Conservation (phyloP, 2,113 vertebrate species). For the Macaca mulatta region DNA sequence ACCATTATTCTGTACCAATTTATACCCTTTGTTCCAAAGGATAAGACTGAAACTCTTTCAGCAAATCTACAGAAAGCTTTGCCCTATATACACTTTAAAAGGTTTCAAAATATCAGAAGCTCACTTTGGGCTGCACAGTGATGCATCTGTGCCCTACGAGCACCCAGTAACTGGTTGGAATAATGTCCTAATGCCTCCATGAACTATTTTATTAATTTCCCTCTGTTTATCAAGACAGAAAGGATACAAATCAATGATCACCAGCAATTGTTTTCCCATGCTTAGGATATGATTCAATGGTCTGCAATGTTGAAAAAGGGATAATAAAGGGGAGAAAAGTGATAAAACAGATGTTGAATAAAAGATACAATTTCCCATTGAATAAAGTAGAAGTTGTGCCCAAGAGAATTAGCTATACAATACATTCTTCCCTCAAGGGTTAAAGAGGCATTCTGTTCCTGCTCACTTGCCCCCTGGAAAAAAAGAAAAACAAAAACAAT, state of each 20-base stretch:
- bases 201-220: conserved; percentile 59
- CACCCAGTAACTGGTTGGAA: conserved; percentile 28
- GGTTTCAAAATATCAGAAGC: conserved; percentile 55
- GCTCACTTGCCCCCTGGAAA: conserved; percentile 58
- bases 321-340: conserved; percentile 68
- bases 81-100: conserved; percentile 45
- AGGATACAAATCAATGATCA: conserved; percentile 65
- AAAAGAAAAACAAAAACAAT: not conserved
- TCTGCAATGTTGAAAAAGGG: conserved; percentile 68
- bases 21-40: conserved; percentile 34
- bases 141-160: not conserved
- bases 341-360: conserved; percentile 76
- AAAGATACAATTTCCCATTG: conserved; percentile 68
- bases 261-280: conserved; percentile 70
- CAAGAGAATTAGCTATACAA: conserved; percentile 46
- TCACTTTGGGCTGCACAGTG: not conserved
- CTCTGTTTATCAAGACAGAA: conserved; percentile 59
- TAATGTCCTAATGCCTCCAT: not conserved
- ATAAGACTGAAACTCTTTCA: conserved; percentile 37
- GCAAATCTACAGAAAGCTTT: conserved; percentile 58
- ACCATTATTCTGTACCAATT: conserved; percentile 27
- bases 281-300: conserved; percentile 43
- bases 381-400: conserved; percentile 42
- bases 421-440: conserved; percentile 24
- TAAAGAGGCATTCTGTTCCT: conserved; percentile 54